phyloP scores from a whole-genome alignment of 2,113 vertebrate genomes.

The Pteruthius melanotis region DNA sequence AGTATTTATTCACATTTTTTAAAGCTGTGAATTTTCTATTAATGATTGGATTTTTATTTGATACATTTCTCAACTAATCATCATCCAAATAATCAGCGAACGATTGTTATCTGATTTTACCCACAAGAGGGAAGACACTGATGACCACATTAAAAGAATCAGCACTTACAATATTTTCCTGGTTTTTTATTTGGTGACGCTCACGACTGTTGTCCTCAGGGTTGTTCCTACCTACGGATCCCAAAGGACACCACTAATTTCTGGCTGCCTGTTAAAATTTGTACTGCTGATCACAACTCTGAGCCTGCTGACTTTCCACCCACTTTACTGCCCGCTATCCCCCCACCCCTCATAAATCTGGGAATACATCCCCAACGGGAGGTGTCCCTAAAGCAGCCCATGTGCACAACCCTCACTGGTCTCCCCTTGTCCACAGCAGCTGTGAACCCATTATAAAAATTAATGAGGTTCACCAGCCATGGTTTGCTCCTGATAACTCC shows the following conservation, averaged over 20 bases:
- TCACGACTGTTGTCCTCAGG: neutral
- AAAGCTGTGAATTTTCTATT: too few relatives aligned
- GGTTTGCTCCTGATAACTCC: neutral
- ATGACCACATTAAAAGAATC: neutral
- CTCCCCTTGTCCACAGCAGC: neutral
- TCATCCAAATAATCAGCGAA: neutral
- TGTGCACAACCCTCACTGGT: neutral
- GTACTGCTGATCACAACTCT: neutral
- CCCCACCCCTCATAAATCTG: neutral
- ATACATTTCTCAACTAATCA: neutral
- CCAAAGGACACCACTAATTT: neutral
- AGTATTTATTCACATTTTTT: neutral
- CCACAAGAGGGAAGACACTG: neutral
- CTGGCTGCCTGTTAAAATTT: neutral
- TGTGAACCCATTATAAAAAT: neutral
- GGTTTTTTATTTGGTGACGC: neutral
- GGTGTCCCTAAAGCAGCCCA: neutral
- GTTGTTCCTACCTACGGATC: neutral
- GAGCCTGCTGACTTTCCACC: neutral
- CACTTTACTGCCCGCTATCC: neutral
- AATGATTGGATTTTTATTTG: neutral
- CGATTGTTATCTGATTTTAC: neutral
- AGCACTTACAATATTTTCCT: neutral
- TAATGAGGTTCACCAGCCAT: neutral
- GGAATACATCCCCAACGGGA: neutral